Base-by-base conservation (phyloP, 1,140 invertebrate genomes). In the Anastrepha obliqua region DNA sequence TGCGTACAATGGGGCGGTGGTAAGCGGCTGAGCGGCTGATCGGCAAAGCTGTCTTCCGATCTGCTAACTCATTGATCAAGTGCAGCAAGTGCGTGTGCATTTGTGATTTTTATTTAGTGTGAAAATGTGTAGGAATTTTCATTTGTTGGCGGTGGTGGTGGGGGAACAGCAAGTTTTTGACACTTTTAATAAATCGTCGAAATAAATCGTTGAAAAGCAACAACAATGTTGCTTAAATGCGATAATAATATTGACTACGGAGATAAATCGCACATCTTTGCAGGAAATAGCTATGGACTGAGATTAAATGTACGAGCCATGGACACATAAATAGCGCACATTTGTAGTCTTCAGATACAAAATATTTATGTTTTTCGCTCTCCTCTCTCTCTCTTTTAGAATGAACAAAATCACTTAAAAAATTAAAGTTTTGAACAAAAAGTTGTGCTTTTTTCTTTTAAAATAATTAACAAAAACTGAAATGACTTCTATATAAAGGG, bases 211-310 rank as follows among this genome's bases (percentile, higher is more conserved):
- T 89, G 89, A 89, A 89, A 88, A 89, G 89, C 91, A 90, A 89
- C 91, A 90, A 89, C 89, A 90, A 91, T 90, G 91, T 91, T 90
- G 88, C 90, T 90, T 91, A 90, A 91, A 91, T 91, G 90, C 89
- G 91, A 91, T 91, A 91, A 91, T 91, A 91, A 90, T 91, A 91
- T 91, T 91, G 91, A 90, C 91, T 91, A 89, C 58, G 88, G 89
- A 91, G 91, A 90, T 91, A 91, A 91, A 90, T 91, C 91, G 89
- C 91, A 91, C 2, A 89, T 89, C 90, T 91, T 91, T 91, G 90
- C 91, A 90, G 90, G 13, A 17, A 62, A 55, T 55, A 55, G 1
- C 29, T 29, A 29, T 29, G 29, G 29, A 29, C 29, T 29, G 29
- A 29, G 29, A 29, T 29, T 29, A 29, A 29, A 29, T 29, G 29